A percentile compares a stretch with the other conserved stretches of the same genome.
phyloP scores from a whole-genome alignment of 1,140 invertebrate species.

The Lordiphosa clarofinis region DNA sequence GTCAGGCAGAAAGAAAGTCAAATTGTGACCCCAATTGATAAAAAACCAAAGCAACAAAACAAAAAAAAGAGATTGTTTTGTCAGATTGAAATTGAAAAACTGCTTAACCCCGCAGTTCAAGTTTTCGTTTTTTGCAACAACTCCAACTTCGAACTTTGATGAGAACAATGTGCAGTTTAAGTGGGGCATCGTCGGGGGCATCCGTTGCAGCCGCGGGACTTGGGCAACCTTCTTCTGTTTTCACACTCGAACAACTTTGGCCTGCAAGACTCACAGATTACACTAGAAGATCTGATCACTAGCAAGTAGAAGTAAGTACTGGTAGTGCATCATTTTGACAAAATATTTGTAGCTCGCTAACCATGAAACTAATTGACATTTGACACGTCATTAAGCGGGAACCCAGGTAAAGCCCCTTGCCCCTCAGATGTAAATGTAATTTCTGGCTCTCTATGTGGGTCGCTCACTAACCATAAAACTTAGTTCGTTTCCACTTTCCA shows the following conservation, averaged over 20 bases:
- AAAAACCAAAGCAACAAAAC: conserved; percentile 1
- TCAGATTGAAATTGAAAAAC: conserved; percentile 17
- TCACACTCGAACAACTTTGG: conserved; percentile 54
- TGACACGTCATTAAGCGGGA: conserved; percentile 51
- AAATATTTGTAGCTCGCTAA: conserved; percentile 22
- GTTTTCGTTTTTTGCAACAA: conserved; percentile 19
- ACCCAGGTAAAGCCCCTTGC: conserved; percentile 9
- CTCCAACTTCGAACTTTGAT: too few relatives aligned
- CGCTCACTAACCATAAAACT: conserved; percentile 27
- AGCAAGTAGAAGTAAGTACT: not conserved
- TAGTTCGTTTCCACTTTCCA: conserved; percentile 37
- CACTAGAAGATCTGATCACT: conserved; percentile 8
- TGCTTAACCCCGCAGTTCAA: conserved; percentile 51
- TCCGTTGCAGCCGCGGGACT: conserved; percentile 38
- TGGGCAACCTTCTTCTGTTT: conserved; percentile 38
- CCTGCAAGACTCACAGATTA: conserved; percentile 31
- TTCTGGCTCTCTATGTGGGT: conserved; percentile 41
- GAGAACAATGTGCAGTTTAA: conserved; percentile 60
- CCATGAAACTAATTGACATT: conserved; percentile 51
- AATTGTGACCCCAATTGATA: conserved; percentile 55
- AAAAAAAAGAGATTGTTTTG: conserved; percentile 22
- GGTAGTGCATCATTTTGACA: conserved; percentile 34
- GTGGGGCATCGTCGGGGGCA: conserved; percentile 53
- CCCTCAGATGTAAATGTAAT: conserved; percentile 23
- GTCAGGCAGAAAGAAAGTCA: conserved; percentile 54